Percentiles rank a stretch among this genome's conserved stretches.
These are phyloP conservation scores for Linepithema humile DNA, from an alignment of 1,140 invertebrate species.

Conservation along the genomic window DNA sequence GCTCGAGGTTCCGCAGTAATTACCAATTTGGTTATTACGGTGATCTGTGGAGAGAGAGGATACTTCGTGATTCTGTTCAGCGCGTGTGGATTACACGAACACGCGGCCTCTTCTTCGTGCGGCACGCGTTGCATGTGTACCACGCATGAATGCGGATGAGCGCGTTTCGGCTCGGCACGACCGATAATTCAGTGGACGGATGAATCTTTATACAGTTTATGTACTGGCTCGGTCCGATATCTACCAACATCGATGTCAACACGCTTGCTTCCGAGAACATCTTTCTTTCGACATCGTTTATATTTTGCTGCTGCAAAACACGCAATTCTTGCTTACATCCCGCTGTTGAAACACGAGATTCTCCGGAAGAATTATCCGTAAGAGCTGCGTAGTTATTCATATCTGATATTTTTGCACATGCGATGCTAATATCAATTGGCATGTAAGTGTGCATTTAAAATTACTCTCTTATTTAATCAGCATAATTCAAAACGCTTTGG, in stretches of 20 bases:
- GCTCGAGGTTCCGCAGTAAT: constrained; percentile 69
- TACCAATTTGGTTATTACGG: constrained; percentile 74
- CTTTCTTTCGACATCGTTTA: not conserved
- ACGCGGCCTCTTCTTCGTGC: not conserved
- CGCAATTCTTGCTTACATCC: too few relatives aligned
- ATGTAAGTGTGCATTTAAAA: not conserved
- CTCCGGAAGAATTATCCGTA: not conserved
- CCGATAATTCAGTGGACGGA: constrained; percentile 39
- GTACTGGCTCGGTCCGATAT: not conserved
- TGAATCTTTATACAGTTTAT: not conserved
- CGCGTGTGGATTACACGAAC: constrained; percentile 9
- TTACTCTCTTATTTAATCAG: too few relatives aligned
- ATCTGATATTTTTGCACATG: not conserved
- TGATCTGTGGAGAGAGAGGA: constrained; percentile 64
- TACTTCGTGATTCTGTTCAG: constrained; percentile 60
- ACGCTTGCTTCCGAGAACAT: not conserved
- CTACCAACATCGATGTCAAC: constrained; percentile 19
- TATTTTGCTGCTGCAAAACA: not conserved
- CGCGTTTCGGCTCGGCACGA: not conserved
- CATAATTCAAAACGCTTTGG: too few relatives aligned
- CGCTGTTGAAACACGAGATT: not conserved
- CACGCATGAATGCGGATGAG: not conserved
- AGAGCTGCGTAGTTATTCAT: not conserved
- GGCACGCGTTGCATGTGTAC: constrained; percentile 6
- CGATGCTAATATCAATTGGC: not conserved